Evolutionary conservation across 2,888 invertebrate species (phyloP), one percentile per base, ranked within the genome.

Genomic region (Dynastes hyllus): DNA sequence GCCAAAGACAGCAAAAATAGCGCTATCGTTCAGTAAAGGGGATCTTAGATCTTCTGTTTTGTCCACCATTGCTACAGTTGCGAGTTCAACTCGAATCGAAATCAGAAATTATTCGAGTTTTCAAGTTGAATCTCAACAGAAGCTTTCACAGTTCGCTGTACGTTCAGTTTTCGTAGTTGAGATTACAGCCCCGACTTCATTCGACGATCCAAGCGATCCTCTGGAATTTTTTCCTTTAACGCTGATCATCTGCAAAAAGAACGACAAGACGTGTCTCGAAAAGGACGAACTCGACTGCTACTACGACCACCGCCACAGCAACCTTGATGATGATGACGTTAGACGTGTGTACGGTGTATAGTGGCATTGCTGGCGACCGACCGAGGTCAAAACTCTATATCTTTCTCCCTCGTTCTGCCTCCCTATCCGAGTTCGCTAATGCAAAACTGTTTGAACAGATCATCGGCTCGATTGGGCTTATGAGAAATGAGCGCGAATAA

Each of bases 401-500:
- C 13, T 29, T 65, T 65, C 29, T 32, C n/a, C 65, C 13, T 29
- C 32, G 32, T 37, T n/a, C 13, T 11, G 27, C 29, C 29, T 32
- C n/a, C 65, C 32, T 9, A 6, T 37, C 9, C 58, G 32, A 22
- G 2, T 6, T 58, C 58, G 58, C 45, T 58, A 73, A 71, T 71
- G 40, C 37, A 71, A 71, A 71, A 61, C 73, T 73, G 73, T 73
- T 73, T 73, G 58, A 58, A 73, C 73, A 61, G 73, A 73, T 73
- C 73, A 73, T 73, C 73, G 58, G 73, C 58, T 58, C 73, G 73
- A 73, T 73, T 73, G 58, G 16, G 58, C 73, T 73, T 73, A 73
- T 73, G 73, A 73, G 73, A 73, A 73, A 73, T 58, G 73, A 73
- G 58, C 73, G 37, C 11, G 58, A 73, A 73, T 58, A 58, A 58